Conservation (phyloP, 2,113 vertebrate genomes). For the Tenrec ecaudatus region DNA sequence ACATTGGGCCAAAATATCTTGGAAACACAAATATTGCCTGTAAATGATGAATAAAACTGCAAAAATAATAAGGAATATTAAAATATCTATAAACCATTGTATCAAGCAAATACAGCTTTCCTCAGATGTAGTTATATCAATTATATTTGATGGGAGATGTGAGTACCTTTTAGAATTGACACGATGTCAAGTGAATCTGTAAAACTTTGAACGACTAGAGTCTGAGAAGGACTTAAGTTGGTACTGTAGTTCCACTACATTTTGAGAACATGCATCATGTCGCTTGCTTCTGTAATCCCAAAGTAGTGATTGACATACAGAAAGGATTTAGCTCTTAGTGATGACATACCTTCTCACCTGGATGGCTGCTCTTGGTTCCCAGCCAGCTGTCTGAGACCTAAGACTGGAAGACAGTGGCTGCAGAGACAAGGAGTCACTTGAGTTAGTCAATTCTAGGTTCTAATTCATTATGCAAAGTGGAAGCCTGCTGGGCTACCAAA, state of each 20-base stretch:
- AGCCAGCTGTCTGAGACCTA: too few species aligned
- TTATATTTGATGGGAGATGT: not conserved
- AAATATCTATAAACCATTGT: conserved; percentile 10
- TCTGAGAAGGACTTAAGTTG: not conserved
- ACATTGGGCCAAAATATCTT: not conserved
- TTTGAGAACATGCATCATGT: not conserved
- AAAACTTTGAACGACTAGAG: not conserved
- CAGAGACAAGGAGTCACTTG: too few species aligned
- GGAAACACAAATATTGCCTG: not conserved
- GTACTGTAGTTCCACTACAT: not conserved
- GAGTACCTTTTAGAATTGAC: conserved; percentile 16
- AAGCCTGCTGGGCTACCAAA: too few species aligned
- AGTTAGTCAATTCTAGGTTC: too few species aligned
- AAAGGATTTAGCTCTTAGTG: conserved; percentile 17
- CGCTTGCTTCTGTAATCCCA: not conserved
- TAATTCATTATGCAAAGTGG: too few species aligned
- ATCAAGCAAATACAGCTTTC: not conserved
- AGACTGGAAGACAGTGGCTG: too few species aligned
- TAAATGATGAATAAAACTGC: not conserved
- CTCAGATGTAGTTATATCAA: not conserved
- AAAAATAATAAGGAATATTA: conserved; percentile 21
- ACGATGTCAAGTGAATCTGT: not conserved
- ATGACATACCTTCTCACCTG: not conserved
- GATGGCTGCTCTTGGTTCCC: too few species aligned
- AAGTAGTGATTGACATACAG: not conserved